Evolutionary conservation across 2,888 invertebrate species (phyloP), one percentile per base, ranked within the genome.

Genomic region (Caenorhabditis afra): DNA sequence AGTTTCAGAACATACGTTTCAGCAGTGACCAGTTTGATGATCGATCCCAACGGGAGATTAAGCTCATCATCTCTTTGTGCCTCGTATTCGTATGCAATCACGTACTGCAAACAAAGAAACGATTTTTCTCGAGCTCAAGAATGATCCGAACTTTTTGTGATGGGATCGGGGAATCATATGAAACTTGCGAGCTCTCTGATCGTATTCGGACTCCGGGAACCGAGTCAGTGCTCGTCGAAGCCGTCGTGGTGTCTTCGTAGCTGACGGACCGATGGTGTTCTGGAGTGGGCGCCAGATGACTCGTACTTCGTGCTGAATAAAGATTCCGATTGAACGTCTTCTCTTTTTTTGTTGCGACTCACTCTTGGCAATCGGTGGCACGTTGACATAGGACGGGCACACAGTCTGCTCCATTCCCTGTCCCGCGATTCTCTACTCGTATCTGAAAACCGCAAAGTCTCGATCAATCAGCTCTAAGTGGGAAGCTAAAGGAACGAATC

Each of bases 41-140:
- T 78, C 0, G 86, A 83, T 14, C 87, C 87, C 3, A 83, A 62
- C 20, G 82, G 78, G 8, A 87, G 52, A 12, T 77, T 74, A 41
- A 87, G 47, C 50, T 87, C 87, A 61, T 87, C 87, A 1, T 85
- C 76, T n/a, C 77, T 62, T 20, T 68, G 57, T 7, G 87, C 85
- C 18, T 57, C 35, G 52, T 87, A 87, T 49, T 87, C 87, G 55
- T 74, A 82, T 12, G 74, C 68, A n/a, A 53, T 58, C 37, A 79
- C 61, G 58, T 78, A 79, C 29, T 47, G n/a, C n/a, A n/a, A n/a
- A n/a, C n/a, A n/a, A n/a, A n/a, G n/a, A n/a, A n/a, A n/a, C n/a
- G n/a, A n/a, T n/a, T n/a, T n/a, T n/a, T n/a, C n/a, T n/a, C 59
- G 0, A 49, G 5, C 18, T 14, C 10, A 23, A 22, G 18, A 44